Conservation (phyloP, 2,797 vertebrate genomes). For the Oreochromis mossambicus region DNA sequence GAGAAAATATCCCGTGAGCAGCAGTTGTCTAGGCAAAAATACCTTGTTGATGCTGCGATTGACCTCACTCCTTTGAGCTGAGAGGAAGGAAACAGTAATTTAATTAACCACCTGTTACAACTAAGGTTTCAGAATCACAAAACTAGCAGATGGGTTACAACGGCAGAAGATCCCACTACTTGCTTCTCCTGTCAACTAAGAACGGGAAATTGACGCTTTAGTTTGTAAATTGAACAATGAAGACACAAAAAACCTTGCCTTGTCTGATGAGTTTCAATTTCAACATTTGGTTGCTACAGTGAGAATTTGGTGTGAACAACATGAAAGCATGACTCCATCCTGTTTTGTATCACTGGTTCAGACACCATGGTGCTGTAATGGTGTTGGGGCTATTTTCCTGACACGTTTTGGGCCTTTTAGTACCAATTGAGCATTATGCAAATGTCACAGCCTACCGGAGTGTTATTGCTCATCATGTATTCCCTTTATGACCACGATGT, state of each 20-base stretch:
- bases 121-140: neutral
- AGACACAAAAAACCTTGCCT: neutral
- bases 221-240: neutral
- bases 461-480: neutral
- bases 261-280: neutral
- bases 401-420: neutral
- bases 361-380: rapidly evolving
- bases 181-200: neutral
- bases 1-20: rapidly evolving
- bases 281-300: neutral
- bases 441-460: rapidly evolving
- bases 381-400: neutral
- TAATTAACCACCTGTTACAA: neutral
- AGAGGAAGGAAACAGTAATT: neutral
- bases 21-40: neutral
- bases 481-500: neutral
- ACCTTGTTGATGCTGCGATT: neutral
- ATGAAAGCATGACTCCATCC: neutral
- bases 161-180: neutral
- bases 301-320: neutral
- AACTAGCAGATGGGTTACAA: neutral
- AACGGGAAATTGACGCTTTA: neutral
- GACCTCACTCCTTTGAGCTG: neutral
- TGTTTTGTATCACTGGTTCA: neutral
- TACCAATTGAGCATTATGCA: neutral